Evolutionary conservation across 2,113 vertebrate genomes (phyloP), one percentile per base, ranked within the genome.

Genomic region (Aix galericulata): DNA sequence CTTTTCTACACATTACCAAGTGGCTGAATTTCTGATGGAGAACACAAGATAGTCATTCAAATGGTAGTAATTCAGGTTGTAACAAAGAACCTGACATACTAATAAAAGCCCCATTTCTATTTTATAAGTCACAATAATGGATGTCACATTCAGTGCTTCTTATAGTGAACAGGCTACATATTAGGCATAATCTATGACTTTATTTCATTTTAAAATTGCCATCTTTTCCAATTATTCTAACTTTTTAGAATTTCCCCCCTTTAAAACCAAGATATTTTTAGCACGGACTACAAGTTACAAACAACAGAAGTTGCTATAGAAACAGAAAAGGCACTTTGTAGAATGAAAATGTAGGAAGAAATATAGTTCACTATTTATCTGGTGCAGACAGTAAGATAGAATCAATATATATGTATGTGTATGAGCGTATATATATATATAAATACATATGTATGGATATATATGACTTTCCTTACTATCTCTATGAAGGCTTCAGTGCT

Each of bases 291-390:
- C 89, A 95, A 97, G 92, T 97, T 96, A 96, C 96, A 97, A 97
- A 97, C 94, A 97, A 97, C 94, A 93, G 95, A 96, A 97, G 97
- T 98, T 98, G 97, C 97, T 97, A 97, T 98, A 97, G 97, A 97
- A 98, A 98, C 97, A 93, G 92, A 96, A 95, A 89, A 82, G 76
- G 85, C 38, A 93, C 86, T 97, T 97, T 82, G 86, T 91, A 93
- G 91, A 96, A 94, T 92, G 91, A 89, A 94, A 93, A 52, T 78
- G 34, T 26, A 90, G 73, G 68, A 82, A 93, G 58, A 98, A 97
- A 94, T 95, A 72, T 63, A 89, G 81, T 74, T 95, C 71, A 32
- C 34, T 96, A 94, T 95, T 97, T 96, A 84, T 97, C 73, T 52
- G 40, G 73, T 79, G 40, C 38, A 71, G 67, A 77, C 25, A 93